Conservation (phyloP, 2,888 invertebrate genomes). For the Ichneumoninae sp. region DNA sequence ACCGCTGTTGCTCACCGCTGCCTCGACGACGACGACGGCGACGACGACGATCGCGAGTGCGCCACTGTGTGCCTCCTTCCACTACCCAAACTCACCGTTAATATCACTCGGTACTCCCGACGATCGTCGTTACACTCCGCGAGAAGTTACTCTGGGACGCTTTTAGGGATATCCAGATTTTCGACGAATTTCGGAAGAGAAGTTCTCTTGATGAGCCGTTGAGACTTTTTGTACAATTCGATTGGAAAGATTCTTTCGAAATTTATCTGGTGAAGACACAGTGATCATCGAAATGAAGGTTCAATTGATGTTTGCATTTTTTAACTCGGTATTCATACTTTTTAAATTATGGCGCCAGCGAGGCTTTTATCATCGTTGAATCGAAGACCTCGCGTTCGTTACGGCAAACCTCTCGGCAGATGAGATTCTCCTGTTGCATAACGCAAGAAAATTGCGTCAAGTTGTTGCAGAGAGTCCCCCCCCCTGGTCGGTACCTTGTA, state of each 20-base stretch:
- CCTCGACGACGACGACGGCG: slow-evolving; percentile 49
- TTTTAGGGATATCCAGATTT: background rate
- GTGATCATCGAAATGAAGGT: background rate
- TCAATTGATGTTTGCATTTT: background rate
- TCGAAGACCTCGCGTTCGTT: slow-evolving; percentile 6
- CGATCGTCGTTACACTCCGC: slow-evolving; percentile 11
- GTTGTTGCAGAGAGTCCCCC: slow-evolving; percentile 35
- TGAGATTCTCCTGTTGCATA: slow-evolving; percentile 67
- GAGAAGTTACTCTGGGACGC: background rate
- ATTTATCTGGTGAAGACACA: background rate
- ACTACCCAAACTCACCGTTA: slow-evolving; percentile 39
- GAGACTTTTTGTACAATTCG: background rate
- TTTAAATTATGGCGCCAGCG: slow-evolving; percentile 17
- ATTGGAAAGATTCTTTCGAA: background rate
- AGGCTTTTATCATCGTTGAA: slow-evolving; percentile 10
- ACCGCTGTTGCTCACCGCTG: slow-evolving; percentile 32
- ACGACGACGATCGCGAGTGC: slow-evolving; percentile 53
- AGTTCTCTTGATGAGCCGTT: background rate
- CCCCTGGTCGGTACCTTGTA: slow-evolving; percentile 1
- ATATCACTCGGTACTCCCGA: slow-evolving; percentile 44
- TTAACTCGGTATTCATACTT: background rate
- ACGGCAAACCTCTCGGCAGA: background rate
- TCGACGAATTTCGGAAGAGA: background rate
- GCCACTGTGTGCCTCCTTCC: slow-evolving; percentile 4
- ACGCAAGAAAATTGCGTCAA: slow-evolving; percentile 68